Conservation (phyloP, 2,888 invertebrate genomes). For the Lymantria monacha region DNA sequence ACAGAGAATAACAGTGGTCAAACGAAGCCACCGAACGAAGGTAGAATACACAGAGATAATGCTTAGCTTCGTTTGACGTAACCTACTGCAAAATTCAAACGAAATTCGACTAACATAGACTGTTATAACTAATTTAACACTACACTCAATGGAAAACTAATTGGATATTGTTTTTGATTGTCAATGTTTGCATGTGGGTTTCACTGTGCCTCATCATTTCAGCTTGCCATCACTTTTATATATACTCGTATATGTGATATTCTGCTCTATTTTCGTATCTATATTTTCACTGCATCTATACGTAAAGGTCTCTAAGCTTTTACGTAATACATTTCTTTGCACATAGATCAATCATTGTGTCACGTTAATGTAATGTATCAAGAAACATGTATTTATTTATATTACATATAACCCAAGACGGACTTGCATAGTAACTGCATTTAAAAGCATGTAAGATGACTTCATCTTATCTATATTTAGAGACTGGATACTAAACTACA, state of each 20-base stretch:
- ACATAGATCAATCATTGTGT: neutral
- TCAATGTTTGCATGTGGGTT: constrained; percentile 70
- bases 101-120: constrained; percentile 38
- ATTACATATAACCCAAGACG: neutral
- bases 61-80: constrained; percentile 79
- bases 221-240: constrained; percentile 20
- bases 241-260: neutral
- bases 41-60: constrained; percentile 60
- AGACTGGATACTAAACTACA: neutral
- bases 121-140: constrained; percentile 28
- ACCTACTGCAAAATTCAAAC: constrained; percentile 62
- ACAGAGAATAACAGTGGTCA: constrained; percentile 76
- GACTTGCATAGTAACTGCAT: neutral
- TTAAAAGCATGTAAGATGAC: constrained; percentile 5
- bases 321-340: neutral
- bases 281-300: neutral
- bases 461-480: neutral
- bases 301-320: neutral
- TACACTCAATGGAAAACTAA: constrained; percentile 38
- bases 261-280: neutral
- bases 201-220: constrained; percentile 33
- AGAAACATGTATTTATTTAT: neutral
- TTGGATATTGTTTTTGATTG: constrained; percentile 41
- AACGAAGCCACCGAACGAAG: constrained; percentile 73
- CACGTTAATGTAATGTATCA: neutral